These are phyloP conservation scores for Hemitrygon akajei DNA, from an alignment of 2,797 vertebrate species.

Conservation along the genomic window DNA sequence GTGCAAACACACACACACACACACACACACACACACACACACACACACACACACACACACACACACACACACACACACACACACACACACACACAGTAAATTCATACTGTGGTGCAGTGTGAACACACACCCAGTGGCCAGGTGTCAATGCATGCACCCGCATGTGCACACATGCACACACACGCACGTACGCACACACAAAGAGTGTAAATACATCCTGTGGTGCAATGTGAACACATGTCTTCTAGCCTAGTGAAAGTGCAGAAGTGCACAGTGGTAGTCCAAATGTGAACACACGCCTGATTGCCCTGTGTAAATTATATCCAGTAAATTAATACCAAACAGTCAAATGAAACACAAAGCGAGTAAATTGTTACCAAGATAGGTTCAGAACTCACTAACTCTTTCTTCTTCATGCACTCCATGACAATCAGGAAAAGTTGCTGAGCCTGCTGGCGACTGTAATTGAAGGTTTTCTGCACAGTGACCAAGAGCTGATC, in stretches of 20 bases:
- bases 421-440: conserved; percentile 88
- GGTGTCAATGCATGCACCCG: not conserved
- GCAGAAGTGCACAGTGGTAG: not conserved
- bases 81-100: no score
- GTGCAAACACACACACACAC: no score
- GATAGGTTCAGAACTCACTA: conserved; percentile 68
- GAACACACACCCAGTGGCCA: not conserved
- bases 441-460: conserved; percentile 83
- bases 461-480: conserved; percentile 97
- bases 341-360: not conserved
- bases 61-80: no score
- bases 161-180: no score
- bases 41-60: no score
- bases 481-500: conserved; percentile 94
- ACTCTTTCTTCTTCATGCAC: conserved; percentile 96
- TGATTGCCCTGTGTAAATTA: not conserved
- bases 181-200: no score
- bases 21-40: no score
- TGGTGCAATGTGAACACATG: not conserved
- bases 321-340: not conserved
- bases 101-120: no score
- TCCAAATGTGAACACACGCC: not conserved
- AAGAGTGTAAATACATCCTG: not conserved
- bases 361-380: no score
- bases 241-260: not conserved